Evolutionary conservation across 2,888 invertebrate genomes (phyloP).

Genomic region (Stictocephala bisonia): DNA sequence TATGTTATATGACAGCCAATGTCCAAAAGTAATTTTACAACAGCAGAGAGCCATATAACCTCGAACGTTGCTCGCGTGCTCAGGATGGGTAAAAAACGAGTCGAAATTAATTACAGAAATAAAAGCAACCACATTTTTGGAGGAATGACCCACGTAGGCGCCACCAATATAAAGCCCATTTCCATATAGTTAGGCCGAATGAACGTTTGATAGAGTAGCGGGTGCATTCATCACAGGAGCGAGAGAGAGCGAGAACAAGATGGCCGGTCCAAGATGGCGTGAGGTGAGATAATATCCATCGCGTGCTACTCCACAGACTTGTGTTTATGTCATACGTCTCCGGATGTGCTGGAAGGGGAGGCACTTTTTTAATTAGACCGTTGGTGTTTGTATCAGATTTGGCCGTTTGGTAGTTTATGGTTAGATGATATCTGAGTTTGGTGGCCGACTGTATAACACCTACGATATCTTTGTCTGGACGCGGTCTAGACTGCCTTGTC

Average conservation of each 20-base stretch:
- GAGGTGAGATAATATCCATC: conserved; percentile 29
- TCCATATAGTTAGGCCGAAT: conserved; percentile 38
- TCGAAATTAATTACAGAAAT: conserved; percentile 28
- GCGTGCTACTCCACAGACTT: conserved; percentile 23
- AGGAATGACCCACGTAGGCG: conserved; percentile 19
- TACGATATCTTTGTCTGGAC: too few relatives aligned
- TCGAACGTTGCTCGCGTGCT: neutral
- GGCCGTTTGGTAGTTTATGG: conserved; percentile 17
- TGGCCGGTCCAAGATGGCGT: conserved; percentile 34
- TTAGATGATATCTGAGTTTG: conserved; percentile 1
- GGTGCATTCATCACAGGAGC: conserved; percentile 17
- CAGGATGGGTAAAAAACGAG: conserved; percentile 3
- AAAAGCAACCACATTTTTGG: neutral
- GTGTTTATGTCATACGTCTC: conserved; percentile 34
- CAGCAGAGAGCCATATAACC: too few relatives aligned
- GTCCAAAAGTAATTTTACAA: too few relatives aligned
- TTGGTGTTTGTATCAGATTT: conserved; percentile 28
- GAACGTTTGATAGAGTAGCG: conserved; percentile 33
- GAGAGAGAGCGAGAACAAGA: conserved; percentile 26
- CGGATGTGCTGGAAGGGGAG: neutral
- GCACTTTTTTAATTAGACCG: conserved; percentile 35
- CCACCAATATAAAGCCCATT: conserved; percentile 37
- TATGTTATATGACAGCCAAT: too few relatives aligned
- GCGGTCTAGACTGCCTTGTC: too few relatives aligned
- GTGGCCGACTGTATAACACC: neutral